phyloP scores from a whole-genome alignment of 2,113 vertebrate genomes.

The Piliocolobus tephrosceles region DNA sequence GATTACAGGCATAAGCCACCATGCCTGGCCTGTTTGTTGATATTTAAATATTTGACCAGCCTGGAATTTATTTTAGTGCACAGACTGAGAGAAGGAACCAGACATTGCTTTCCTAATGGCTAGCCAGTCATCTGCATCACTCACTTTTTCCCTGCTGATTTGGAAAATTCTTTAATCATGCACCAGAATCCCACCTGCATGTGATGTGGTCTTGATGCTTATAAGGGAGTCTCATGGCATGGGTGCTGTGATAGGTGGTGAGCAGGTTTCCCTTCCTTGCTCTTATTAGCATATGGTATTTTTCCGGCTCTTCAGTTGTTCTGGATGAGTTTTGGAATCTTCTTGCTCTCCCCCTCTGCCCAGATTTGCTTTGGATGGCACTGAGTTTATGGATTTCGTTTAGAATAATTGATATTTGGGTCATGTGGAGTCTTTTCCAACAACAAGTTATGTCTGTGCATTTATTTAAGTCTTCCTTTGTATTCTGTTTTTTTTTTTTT shows the following conservation, averaged over 20 bases:
- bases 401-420: not conserved
- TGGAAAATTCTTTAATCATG: not conserved
- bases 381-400: not conserved
- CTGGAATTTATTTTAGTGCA: not conserved
- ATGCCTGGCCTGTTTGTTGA: not conserved
- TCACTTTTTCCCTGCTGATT: not conserved
- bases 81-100: not conserved
- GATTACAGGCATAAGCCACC: not conserved
- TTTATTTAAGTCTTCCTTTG: not conserved
- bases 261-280: not conserved
- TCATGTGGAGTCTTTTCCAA: not conserved
- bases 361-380: not conserved
- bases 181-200: too few relatives aligned
- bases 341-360: not conserved
- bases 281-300: not conserved
- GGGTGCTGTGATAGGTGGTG: fast-evolving
- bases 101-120: not conserved
- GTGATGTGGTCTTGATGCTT: fast-evolving
- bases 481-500: not conserved
- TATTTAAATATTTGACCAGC: not conserved
- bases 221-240: too few relatives aligned
- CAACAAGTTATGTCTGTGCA: not conserved
- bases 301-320: not conserved
- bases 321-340: not conserved
- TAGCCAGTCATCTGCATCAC: too few relatives aligned